Percentiles rank a stretch among this genome's conserved stretches.
phyloP scores from a whole-genome alignment of 2,797 vertebrate genomes.

The Remorina albescens region DNA sequence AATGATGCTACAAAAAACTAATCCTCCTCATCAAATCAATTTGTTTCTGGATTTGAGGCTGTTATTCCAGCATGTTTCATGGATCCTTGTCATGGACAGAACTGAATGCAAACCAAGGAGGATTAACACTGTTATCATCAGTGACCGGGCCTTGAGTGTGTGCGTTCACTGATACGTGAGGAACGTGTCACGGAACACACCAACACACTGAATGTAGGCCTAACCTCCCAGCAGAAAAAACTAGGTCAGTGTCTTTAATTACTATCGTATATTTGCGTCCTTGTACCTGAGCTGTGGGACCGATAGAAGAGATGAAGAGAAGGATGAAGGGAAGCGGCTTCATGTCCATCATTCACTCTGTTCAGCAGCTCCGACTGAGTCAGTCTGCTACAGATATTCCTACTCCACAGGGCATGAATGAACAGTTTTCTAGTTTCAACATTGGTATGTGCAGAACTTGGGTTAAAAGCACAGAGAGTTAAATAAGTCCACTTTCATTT shows the following conservation, averaged over 20 bases:
- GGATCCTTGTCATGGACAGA: not conserved
- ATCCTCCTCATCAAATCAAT: conserved; percentile 31
- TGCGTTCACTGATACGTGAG: not conserved
- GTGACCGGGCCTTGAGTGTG: not conserved
- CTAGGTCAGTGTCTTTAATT: conserved; percentile 69
- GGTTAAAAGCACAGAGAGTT: too few relatives aligned
- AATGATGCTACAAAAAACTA: conserved; percentile 32
- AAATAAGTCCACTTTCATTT: too few relatives aligned
- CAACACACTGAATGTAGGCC: conserved; percentile 61
- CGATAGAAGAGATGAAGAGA: not conserved
- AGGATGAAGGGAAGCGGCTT: conserved; percentile 26
- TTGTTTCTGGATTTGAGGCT: conserved; percentile 11
- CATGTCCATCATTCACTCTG: conserved; percentile 4
- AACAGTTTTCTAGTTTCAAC: not conserved
- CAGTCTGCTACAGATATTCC: not conserved
- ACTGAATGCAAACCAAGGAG: not conserved
- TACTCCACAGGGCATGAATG: not conserved
- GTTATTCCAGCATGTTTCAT: conserved; percentile 2
- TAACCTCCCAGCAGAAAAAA: conserved; percentile 24
- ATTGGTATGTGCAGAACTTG: not conserved
- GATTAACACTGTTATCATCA: not conserved
- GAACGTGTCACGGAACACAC: conserved; percentile 48
- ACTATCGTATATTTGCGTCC: conserved; percentile 62
- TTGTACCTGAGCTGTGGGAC: conserved; percentile 50
- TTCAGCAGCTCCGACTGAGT: not conserved